These are phyloP conservation scores for Atherinomorus stipes DNA, from an alignment of 2,113 vertebrate species.

Conservation along the genomic window DNA sequence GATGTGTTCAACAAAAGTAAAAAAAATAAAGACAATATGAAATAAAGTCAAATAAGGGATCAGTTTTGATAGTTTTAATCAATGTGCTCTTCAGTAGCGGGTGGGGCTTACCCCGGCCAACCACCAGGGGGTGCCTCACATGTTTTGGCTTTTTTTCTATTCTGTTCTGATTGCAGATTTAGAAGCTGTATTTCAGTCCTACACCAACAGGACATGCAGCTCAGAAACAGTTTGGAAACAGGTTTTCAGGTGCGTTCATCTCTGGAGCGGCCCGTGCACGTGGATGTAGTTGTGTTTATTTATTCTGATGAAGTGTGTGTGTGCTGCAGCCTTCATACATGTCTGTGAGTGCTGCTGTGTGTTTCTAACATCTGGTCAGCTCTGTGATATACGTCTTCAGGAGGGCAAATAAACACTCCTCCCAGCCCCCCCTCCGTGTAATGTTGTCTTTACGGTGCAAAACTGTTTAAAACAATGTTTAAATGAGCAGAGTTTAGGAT, in stretches of 20 bases:
- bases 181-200: background rate
- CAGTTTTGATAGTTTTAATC: too few relatives aligned
- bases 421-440: constrained; percentile 53
- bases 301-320: background rate
- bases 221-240: too few relatives aligned
- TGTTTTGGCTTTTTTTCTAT: background rate
- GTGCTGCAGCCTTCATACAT: background rate
- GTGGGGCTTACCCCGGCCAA: background rate
- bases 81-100: background rate
- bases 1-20: too few relatives aligned
- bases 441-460: constrained; percentile 78
- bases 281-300: constrained; percentile 20
- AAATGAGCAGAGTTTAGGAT: constrained; percentile 72
- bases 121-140: background rate
- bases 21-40: too few relatives aligned
- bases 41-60: too few relatives aligned
- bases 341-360: background rate
- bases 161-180: background rate
- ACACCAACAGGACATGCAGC: background rate
- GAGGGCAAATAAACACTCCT: constrained; percentile 80
- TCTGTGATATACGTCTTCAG: constrained; percentile 68
- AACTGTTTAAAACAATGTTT: constrained; percentile 80
- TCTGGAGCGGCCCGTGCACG: background rate
- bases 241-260: background rate
- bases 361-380: constrained; percentile 65